Percentiles rank a stretch among this genome's conserved stretches.
Evolutionary conservation across 1,140 invertebrate species (phyloP).

Genomic region (Hylyphantes graminicola): DNA sequence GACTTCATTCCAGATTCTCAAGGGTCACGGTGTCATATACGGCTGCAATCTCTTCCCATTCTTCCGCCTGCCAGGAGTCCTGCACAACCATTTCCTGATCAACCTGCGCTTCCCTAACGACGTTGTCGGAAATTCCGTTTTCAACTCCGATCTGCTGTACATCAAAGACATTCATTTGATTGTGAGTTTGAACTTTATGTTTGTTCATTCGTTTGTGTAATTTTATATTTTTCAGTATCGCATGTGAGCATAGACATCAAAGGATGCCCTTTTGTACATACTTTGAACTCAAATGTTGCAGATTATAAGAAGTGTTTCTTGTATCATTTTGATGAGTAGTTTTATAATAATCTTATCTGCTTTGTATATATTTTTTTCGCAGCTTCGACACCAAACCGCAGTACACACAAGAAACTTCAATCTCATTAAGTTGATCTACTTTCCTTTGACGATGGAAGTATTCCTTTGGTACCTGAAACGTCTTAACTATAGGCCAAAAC

Average conservation of each 20-base stretch:
- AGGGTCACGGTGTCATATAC: neutral
- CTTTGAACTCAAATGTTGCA: neutral
- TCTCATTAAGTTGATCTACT: neutral
- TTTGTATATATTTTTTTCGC: neutral
- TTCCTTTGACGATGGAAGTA: neutral
- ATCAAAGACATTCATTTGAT: neutral
- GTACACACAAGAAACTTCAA: neutral
- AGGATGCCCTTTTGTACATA: neutral
- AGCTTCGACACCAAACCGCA: neutral
- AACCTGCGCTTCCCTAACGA: neutral
- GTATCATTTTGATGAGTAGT: neutral
- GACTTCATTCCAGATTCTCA: neutral
- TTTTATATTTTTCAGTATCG: neutral
- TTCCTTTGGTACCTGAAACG: neutral
- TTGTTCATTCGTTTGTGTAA: neutral
- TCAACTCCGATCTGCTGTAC: neutral
- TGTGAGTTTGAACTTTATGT: neutral
- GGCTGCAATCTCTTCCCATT: slow-evolving; percentile 5
- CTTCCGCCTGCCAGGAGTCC: neutral
- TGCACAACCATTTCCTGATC: neutral
- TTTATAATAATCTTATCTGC: neutral
- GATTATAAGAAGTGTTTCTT: neutral
- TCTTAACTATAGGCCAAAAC: neutral
- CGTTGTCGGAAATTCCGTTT: neutral
- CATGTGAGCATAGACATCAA: neutral